Evolutionary conservation across 23 tunicate species (phyloP), one percentile per base, ranked within the genome.

Genomic region (Trididemnum clinides): DNA sequence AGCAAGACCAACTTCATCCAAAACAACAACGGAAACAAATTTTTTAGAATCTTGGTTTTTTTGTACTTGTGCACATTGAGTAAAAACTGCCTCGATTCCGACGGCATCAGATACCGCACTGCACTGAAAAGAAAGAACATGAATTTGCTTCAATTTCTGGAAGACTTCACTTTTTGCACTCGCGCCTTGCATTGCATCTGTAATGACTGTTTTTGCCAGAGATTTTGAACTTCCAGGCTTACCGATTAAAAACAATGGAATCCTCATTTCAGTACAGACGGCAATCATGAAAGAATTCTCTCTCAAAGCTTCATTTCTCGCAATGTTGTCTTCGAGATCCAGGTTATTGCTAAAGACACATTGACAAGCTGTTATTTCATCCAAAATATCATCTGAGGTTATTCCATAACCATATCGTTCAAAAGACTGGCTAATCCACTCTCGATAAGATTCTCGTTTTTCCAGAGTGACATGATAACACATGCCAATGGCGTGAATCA

Each of bases 1-100:
- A 2, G 93, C 93, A 58, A 89, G 32, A 4, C 93, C 93, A 15
- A 89, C 84, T 76, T 89, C 93, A 84, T 89, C 93, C 32, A 89
- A 71, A 38, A 89, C 88, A 2, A 89, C 93, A 28, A 84, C 88
- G 10, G 88, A 88, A 37, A 88, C 88, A 73, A 37, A 89, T 0
- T 82, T 31, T 25, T 84, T 36, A 32, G 49, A n/a, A n/a, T 82
- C 33, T 22, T 77, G 71, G 7, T 89, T 77, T 64, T 84, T 76
- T 77, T 89, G 93, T 58, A 89, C 59, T 31, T 75, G 84, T 28
- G 83, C 83, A 65, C 88, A 84, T 50, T 84, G 93, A 49, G 15
- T 36, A 39, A 89, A 89, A 19, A 89, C 88, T 31, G 64, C 72
- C 77, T 84, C 88, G 50, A 89, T 89, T 20, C 93, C 93, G 32